Percentiles rank a stretch among this genome's conserved stretches.
Conservation (phyloP, 2,113 vertebrate species). For the Ptilonorhynchus violaceus region DNA sequence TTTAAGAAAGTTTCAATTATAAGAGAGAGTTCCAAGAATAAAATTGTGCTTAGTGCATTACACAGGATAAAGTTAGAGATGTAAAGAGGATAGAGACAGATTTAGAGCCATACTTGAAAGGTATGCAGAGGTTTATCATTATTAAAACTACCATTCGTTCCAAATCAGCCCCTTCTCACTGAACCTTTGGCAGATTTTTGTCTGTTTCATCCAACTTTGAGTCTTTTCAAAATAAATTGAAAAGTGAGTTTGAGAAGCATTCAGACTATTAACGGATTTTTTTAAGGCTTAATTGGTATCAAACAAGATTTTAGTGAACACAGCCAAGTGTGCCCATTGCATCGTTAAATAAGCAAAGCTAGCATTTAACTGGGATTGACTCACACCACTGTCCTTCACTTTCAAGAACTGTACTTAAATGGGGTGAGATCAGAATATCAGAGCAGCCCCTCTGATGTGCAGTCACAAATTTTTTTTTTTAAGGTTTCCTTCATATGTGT, state of each 20-base stretch:
- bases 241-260: constrained; percentile 23
- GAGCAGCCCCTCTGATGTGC: background rate
- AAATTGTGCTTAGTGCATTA: constrained; percentile 26
- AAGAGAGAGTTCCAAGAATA: background rate
- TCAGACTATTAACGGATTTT: constrained; percentile 36
- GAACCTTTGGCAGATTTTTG: constrained; percentile 23
- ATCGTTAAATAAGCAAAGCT: constrained; percentile 42
- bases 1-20: constrained; percentile 29
- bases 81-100: constrained; percentile 41
- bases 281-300: constrained; percentile 62
- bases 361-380: constrained; percentile 38
- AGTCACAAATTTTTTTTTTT: background rate
- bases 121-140: background rate
- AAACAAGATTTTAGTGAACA: constrained; percentile 59
- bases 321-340: constrained; percentile 37
- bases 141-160: constrained; percentile 29
- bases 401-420: constrained; percentile 42
- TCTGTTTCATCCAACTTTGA: constrained; percentile 8
- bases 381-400: constrained; percentile 45
- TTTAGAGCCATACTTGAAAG: constrained; percentile 18
- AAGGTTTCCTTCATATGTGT: background rate
- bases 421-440: constrained; percentile 59
- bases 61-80: constrained; percentile 34
- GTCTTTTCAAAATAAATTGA: constrained; percentile 44
- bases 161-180: background rate